A percentile compares a stretch with the other conserved stretches of the same genome.
phyloP scores from a whole-genome alignment of 2,888 invertebrate species.

The Drosophila subquinaria region DNA sequence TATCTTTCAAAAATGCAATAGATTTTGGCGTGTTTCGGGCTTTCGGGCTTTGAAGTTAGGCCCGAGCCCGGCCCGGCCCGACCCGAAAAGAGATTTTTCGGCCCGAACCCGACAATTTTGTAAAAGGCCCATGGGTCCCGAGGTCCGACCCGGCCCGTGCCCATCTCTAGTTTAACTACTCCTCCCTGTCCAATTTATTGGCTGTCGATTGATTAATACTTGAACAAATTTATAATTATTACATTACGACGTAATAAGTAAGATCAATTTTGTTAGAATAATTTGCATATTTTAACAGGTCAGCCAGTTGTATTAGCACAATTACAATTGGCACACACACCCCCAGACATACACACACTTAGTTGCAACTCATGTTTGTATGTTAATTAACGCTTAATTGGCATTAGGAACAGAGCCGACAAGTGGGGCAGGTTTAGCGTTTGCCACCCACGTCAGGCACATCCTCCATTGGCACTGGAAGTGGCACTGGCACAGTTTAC shows the following conservation, averaged over 20 bases:
- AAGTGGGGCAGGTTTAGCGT: constrained; percentile 55
- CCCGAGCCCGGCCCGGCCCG: too few relatives aligned
- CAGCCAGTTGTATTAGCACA: constrained; percentile 45
- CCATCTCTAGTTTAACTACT: neutral
- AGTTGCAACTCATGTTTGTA: constrained; percentile 34
- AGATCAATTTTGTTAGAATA: constrained; percentile 2
- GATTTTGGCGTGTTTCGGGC: too few relatives aligned
- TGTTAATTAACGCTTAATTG: constrained; percentile 77
- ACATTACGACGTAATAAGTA: neutral
- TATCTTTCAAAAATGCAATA: too few relatives aligned
- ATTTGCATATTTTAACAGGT: constrained; percentile 29
- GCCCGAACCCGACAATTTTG: too few relatives aligned
- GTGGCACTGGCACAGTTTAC: constrained; percentile 60
- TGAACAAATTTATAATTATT: neutral
- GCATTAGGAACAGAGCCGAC: constrained; percentile 49
- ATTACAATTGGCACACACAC: constrained; percentile 31
- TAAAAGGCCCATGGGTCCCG: too few relatives aligned
- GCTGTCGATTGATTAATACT: neutral
- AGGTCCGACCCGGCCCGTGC: too few relatives aligned
- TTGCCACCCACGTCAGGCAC: constrained; percentile 34
- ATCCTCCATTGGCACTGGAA: constrained; percentile 7
- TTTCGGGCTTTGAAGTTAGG: too few relatives aligned
- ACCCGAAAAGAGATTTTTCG: too few relatives aligned
- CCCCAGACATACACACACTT: constrained; percentile 3
- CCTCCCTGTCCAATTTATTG: too few relatives aligned